Conservation (phyloP, 2,797 vertebrate genomes). For the Arrhamphus sclerolepis region DNA sequence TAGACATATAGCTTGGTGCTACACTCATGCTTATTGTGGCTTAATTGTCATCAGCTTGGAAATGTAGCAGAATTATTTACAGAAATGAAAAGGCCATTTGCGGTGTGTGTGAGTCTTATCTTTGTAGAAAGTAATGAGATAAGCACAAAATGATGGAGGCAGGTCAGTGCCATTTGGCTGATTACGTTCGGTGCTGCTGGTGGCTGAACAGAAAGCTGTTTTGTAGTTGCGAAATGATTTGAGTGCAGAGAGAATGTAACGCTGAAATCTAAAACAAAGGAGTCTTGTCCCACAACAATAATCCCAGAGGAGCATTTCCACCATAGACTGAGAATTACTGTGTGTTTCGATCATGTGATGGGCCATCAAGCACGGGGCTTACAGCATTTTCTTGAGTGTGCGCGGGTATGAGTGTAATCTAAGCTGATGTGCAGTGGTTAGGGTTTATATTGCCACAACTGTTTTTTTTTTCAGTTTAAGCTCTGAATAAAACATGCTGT, state of each 20-base stretch:
- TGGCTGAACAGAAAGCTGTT: constrained; percentile 47
- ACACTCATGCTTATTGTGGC: constrained; percentile 29
- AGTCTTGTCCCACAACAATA: constrained; percentile 69
- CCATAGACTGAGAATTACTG: constrained; percentile 64
- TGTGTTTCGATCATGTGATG: constrained; percentile 71
- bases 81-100: constrained; percentile 35
- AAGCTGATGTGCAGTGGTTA: constrained; percentile 21
- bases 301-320: constrained; percentile 67
- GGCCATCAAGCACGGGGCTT: constrained; percentile 50
- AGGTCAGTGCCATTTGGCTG: constrained; percentile 39
- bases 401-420: constrained; percentile 29
- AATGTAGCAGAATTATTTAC: constrained; percentile 32
- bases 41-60: constrained; percentile 37
- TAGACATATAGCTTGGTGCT: constrained; percentile 44
- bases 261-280: constrained; percentile 68
- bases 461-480: constrained; percentile 20
- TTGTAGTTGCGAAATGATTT: constrained; percentile 63
- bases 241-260: constrained; percentile 50
- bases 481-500: constrained; percentile 23
- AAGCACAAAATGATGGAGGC: constrained; percentile 23
- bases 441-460: constrained; percentile 4
- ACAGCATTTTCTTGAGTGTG: constrained; percentile 42
- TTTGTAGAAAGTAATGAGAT: constrained; percentile 36
- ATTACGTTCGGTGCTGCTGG: constrained; percentile 33
- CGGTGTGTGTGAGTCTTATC: constrained; percentile 11